Conservation (phyloP, 2,113 vertebrate species). For the Spea bombifrons region DNA sequence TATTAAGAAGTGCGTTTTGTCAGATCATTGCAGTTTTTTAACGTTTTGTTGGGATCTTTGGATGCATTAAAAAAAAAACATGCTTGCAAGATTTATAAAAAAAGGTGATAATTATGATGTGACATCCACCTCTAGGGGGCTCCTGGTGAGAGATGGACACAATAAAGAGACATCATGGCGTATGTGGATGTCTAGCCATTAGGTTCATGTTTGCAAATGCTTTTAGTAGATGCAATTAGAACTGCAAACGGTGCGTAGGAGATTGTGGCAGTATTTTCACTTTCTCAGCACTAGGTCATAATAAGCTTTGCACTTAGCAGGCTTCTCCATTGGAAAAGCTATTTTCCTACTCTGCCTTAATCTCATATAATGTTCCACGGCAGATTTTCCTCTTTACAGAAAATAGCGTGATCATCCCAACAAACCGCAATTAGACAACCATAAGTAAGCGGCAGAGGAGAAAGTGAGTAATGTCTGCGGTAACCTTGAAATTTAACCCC, state of each 20-base stretch:
- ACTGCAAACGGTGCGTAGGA: not conserved
- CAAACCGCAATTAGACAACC: slow-evolving; percentile 13
- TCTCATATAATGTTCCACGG: slow-evolving; percentile 17
- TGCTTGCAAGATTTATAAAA: too few species aligned
- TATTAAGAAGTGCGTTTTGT: not conserved
- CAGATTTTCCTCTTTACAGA: slow-evolving; percentile 3
- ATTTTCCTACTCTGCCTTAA: slow-evolving; percentile 24
- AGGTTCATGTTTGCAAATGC: not conserved
- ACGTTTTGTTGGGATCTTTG: too few species aligned
- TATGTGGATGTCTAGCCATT: not conserved
- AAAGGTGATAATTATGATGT: too few species aligned
- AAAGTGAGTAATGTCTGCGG: slow-evolving; percentile 3
- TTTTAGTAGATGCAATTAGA: not conserved
- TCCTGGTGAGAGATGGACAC: too few species aligned
- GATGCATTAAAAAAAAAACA: too few species aligned
- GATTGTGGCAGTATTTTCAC: slow-evolving; percentile 8
- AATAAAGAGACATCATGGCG: not conserved
- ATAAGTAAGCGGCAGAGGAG: slow-evolving; percentile 1
- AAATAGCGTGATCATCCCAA: slow-evolving; percentile 2
- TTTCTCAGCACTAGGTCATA: not conserved
- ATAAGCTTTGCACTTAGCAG: slow-evolving; percentile 14
- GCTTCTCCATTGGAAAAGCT: slow-evolving; percentile 5
- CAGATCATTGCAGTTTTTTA: not conserved
- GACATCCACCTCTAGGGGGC: too few species aligned
- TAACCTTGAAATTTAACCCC: not conserved